Evolutionary conservation across 1,140 invertebrate genomes (phyloP).

Genomic region (Zaprionus vittiger): DNA sequence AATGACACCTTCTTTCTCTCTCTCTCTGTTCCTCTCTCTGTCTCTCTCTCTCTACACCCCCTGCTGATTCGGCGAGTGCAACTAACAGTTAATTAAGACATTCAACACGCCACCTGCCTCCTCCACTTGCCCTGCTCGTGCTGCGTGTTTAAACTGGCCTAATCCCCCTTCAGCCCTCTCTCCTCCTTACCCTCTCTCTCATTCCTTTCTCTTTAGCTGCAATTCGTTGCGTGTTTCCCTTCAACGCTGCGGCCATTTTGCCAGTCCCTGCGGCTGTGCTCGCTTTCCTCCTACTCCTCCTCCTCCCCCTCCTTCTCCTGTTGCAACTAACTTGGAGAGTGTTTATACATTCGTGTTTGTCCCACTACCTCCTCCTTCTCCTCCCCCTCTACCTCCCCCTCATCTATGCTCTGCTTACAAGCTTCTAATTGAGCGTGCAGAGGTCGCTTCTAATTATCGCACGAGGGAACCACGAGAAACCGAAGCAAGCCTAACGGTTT

Average conservation of each 20-base stretch:
- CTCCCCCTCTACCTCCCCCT: background rate
- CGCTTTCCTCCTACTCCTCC: background rate
- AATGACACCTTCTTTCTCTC: slow-evolving; percentile 35
- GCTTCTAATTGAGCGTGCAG: slow-evolving; percentile 78
- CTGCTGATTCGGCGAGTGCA: slow-evolving; percentile 64
- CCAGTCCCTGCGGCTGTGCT: slow-evolving; percentile 14
- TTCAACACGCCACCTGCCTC: slow-evolving; percentile 40
- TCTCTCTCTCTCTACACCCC: slow-evolving; percentile 11
- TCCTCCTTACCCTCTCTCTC: background rate
- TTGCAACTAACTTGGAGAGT: slow-evolving; percentile 33
- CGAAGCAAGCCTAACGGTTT: slow-evolving; percentile 54
- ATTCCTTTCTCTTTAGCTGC: slow-evolving; percentile 11
- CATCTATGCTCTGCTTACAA: slow-evolving; percentile 51
- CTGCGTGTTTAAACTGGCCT: slow-evolving; percentile 14
- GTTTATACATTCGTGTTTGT: slow-evolving; percentile 48
- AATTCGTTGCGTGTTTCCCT: slow-evolving; percentile 49
- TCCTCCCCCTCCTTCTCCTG: background rate
- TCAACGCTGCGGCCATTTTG: slow-evolving; percentile 39
- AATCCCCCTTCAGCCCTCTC: background rate
- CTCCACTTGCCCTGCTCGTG: background rate
- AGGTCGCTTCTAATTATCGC: slow-evolving; percentile 81
- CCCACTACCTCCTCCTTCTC: too few species aligned
- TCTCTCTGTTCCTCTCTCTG: background rate
- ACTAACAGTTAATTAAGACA: slow-evolving; percentile 80
- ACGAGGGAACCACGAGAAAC: slow-evolving; percentile 48